Conservation (phyloP, 2,888 invertebrate genomes). For the Elegia similella region DNA sequence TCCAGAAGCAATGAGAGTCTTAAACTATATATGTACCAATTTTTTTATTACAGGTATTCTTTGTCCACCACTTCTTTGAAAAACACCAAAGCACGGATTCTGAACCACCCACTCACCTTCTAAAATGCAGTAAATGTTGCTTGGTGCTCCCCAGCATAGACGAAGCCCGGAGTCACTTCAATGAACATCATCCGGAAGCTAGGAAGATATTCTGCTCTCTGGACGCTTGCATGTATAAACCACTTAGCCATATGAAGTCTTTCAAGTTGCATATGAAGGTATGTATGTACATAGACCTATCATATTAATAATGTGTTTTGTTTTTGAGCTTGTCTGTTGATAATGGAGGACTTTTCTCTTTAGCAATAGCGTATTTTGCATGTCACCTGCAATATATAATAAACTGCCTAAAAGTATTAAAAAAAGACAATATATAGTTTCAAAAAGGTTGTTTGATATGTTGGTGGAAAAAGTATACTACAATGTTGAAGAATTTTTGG, state of each 20-base stretch:
- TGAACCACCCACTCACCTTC: slow-evolving; percentile 40
- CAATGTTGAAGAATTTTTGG: no score
- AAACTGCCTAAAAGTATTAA: no score
- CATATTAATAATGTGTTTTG: neutral
- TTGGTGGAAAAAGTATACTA: no score
- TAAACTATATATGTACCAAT: no score
- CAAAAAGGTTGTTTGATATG: no score
- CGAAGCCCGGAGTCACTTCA: slow-evolving; percentile 63
- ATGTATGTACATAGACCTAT: no score
- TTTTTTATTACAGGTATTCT: slow-evolving; percentile 55
- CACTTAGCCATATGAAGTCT: slow-evolving; percentile 66
- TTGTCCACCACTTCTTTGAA: slow-evolving; percentile 58
- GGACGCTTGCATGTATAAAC: slow-evolving; percentile 61
- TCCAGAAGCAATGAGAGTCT: no score
- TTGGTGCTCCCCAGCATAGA: slow-evolving; percentile 50
- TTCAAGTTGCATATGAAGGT: slow-evolving; percentile 72
- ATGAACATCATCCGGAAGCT: slow-evolving; percentile 55
- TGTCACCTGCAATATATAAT: no score
- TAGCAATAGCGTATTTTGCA: no score
- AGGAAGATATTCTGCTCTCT: slow-evolving; percentile 65
- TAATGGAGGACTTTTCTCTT: no score
- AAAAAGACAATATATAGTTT: no score
- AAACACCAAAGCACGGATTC: slow-evolving; percentile 43
- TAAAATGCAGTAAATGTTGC: slow-evolving; percentile 68
- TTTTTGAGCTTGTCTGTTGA: neutral